Conservation (phyloP, 2,113 vertebrate genomes). For the Malurus cyaneus region DNA sequence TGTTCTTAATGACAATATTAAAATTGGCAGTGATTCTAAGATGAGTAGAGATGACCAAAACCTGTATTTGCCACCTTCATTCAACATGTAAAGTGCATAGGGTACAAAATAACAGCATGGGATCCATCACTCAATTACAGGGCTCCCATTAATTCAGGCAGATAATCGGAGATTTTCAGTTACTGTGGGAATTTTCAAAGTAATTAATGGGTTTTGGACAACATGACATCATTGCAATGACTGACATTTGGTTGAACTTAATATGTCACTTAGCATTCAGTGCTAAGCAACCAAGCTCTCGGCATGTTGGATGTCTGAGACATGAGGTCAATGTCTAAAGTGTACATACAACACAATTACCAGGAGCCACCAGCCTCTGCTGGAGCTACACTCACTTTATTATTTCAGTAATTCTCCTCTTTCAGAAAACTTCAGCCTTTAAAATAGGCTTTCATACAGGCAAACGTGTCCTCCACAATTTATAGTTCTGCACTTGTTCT, state of each 20-base stretch:
- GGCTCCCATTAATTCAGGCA: constrained; percentile 57
- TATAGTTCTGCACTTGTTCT: neutral
- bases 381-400: neutral
- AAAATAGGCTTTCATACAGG: neutral
- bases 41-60: neutral
- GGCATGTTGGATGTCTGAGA: constrained; percentile 33
- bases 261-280: constrained; percentile 53
- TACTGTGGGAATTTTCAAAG: constrained; percentile 62
- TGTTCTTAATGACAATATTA: neutral
- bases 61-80: neutral
- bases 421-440: neutral
- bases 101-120: constrained; percentile 53
- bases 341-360: constrained; percentile 34
- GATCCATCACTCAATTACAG: constrained; percentile 26
- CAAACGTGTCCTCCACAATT: neutral
- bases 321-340: constrained; percentile 49
- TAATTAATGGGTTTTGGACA: constrained; percentile 60
- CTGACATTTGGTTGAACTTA: constrained; percentile 63
- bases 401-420: neutral
- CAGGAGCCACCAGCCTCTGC: neutral
- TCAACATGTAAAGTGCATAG: neutral
- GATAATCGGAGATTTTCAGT: constrained; percentile 62
- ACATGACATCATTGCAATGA: constrained; percentile 58
- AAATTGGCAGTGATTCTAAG: neutral
- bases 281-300: constrained; percentile 48